These are phyloP conservation scores for Panorpa germanica DNA, from an alignment of 2,888 invertebrate genomes.

Conservation along the genomic window DNA sequence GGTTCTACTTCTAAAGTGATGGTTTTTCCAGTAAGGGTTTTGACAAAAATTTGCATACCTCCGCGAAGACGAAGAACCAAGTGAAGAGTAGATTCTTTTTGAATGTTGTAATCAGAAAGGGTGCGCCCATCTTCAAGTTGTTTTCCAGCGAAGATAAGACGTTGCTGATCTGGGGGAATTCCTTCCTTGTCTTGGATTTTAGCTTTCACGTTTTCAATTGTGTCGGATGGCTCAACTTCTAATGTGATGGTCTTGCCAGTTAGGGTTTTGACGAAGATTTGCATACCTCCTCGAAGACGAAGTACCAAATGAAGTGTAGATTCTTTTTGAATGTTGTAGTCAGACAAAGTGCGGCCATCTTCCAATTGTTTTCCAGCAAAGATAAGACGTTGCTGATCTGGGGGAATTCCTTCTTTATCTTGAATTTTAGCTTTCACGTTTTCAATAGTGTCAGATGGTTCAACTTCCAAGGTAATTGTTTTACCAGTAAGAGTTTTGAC, in stretches of 20 bases:
- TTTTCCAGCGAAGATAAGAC: slow-evolving; percentile 43
- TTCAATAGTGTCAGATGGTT: slow-evolving; percentile 38
- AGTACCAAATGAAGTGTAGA: slow-evolving; percentile 31
- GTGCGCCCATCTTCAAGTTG: slow-evolving; percentile 47
- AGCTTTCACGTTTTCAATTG: slow-evolving; percentile 40
- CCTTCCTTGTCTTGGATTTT: slow-evolving; percentile 33
- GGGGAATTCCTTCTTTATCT: slow-evolving; percentile 33
- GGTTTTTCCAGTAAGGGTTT: slow-evolving; percentile 36
- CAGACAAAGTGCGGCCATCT: slow-evolving; percentile 34
- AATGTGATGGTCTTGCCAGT: slow-evolving; percentile 38
- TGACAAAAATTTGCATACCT: slow-evolving; percentile 46
- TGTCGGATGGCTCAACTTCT: slow-evolving; percentile 36
- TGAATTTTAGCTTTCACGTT: slow-evolving; percentile 33
- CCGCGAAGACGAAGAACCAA: slow-evolving; percentile 39
- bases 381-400: slow-evolving; percentile 33
- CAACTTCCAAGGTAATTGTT: slow-evolving; percentile 33
- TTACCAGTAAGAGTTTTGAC: slow-evolving; percentile 31
- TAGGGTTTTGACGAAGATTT: slow-evolving; percentile 38
- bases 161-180: slow-evolving; percentile 36
- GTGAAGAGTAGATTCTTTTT: slow-evolving; percentile 38
- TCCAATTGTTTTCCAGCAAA: slow-evolving; percentile 36
- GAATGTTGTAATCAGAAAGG: slow-evolving; percentile 42
- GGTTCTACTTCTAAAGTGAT: slow-evolving; percentile 36
- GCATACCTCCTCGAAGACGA: slow-evolving; percentile 40
- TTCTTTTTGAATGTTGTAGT: slow-evolving; percentile 38